These are phyloP conservation scores for Epinephelus malabaricus DNA, from an alignment of 2,797 vertebrate species.

Conservation along the genomic window DNA sequence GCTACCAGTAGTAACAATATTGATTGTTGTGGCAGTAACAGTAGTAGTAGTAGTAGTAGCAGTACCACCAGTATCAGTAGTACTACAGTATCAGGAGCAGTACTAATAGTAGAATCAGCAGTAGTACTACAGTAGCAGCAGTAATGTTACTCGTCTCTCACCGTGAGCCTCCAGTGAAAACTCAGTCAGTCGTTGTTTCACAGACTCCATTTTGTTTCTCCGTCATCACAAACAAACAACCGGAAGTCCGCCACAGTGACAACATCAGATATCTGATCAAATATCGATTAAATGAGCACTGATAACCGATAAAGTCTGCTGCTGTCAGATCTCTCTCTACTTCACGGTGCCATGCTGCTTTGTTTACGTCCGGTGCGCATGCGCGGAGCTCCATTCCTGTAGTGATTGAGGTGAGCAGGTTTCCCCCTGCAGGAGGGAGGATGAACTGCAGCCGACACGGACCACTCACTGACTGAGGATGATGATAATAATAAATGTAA, in stretches of 20 bases:
- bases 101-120: not conserved
- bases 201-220: slow-evolving; percentile 64
- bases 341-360: slow-evolving; percentile 24
- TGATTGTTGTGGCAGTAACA: too few relatives aligned
- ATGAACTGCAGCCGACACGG: slow-evolving; percentile 4
- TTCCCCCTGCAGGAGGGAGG: slow-evolving; percentile 69
- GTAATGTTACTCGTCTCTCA: slow-evolving; percentile 50
- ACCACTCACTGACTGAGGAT: too few relatives aligned
- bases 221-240: not conserved
- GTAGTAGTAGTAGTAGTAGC: too few relatives aligned
- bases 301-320: not conserved
- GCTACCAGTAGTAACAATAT: too few relatives aligned
- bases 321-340: not conserved
- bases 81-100: not conserved
- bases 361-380: slow-evolving; percentile 63
- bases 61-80: not conserved
- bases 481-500: not conserved
- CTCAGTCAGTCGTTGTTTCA: slow-evolving; percentile 71
- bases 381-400: not conserved
- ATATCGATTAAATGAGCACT: not conserved
- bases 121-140: not conserved
- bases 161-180: slow-evolving; percentile 83
- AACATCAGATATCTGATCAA: not conserved
- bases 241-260: not conserved
- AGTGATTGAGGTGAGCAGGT: not conserved